Evolutionary conservation across 2,888 invertebrate species (phyloP), one percentile per base, ranked within the genome.

Genomic region (Neoascia interrupta): DNA sequence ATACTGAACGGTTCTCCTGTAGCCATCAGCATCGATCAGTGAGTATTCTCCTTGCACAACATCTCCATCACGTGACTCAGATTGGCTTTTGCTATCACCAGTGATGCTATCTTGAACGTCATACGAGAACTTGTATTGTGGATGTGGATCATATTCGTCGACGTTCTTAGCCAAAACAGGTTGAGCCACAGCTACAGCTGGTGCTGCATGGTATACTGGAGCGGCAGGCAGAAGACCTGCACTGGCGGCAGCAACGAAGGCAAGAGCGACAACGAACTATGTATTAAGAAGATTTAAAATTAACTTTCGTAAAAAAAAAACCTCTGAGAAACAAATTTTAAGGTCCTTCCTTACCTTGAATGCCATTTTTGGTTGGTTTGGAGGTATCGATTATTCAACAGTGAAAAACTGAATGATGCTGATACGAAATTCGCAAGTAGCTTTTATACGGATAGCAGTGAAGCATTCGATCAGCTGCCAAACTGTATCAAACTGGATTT

Each of bases 21-120:
- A 90, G 81, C 92, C 91, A 83, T 92, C 92, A 54, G 91, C 89
- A 73, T 89, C 89, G 34, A 82, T 82, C 18, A 89, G 81, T 39
- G 87, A 87, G 84, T 88, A 89, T 70, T 85, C 90, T 86, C 85
- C 91, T 84, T 90, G 90, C 49, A 92, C 92, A 82, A 89, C 89
- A 87, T 91, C 91, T 19, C 92, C 92, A 75, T 88, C 86, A 81
- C 92, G 91, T 82, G 90, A 89, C 87, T 92, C 92, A 76, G 90
- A 90, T 87, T 92, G 92, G 15, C 84, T 87, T 80, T 88, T 88
- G 49, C 83, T 84, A 81, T 89, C 89, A 23, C 89, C 88, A 15
- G 89, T 89, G 15, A 88, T 81, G 66, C 84, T 82, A 64, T 89
- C 89, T 82, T 89, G 86, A 8, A 89, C 85, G 43, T 88, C 87